Evolutionary conservation across 2,888 invertebrate genomes (phyloP).

Genomic region (Maniola hyperantus): DNA sequence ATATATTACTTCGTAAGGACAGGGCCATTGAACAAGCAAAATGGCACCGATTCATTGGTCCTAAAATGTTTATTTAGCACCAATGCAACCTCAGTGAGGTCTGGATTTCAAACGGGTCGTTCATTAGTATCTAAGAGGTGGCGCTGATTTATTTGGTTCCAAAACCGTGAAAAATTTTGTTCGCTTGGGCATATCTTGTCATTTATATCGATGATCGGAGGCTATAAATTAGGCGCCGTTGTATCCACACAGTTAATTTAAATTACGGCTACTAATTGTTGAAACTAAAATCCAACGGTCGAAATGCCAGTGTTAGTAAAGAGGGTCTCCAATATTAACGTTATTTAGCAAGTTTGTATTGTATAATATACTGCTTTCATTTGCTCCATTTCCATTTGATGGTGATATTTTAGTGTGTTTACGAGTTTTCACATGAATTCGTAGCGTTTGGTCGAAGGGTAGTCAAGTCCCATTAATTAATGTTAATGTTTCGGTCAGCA

Average conservation of each 20-base stretch:
- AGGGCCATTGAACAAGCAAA: too few relatives aligned
- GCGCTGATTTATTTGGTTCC: too few relatives aligned
- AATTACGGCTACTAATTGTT: conserved; percentile 43
- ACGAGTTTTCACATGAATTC: conserved; percentile 14
- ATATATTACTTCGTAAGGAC: too few relatives aligned
- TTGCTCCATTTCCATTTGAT: conserved; percentile 14
- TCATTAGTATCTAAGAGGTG: too few relatives aligned
- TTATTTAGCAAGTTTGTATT: conserved; percentile 22
- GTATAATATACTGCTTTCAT: conserved; percentile 21
- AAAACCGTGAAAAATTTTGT: too few relatives aligned
- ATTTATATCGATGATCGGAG: too few relatives aligned
- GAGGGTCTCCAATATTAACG: conserved; percentile 36
- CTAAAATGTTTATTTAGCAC: too few relatives aligned
- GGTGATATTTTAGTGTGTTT: conserved; percentile 19
- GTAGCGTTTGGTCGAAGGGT: not conserved
- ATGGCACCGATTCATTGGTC: too few relatives aligned
- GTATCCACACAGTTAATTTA: conserved; percentile 40
- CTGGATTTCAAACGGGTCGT: too few relatives aligned
- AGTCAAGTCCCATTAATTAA: not conserved
- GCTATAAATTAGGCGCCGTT: conserved; percentile 36
- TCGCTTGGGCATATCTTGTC: too few relatives aligned
- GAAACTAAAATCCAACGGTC: conserved; percentile 39
- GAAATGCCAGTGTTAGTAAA: conserved; percentile 35
- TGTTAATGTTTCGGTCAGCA: not conserved
- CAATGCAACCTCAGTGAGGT: too few relatives aligned